Evolutionary conservation across 2,797 vertebrate species (phyloP), one percentile per base, ranked within the genome.

Genomic region (Neosilurus mollespiculum): DNA sequence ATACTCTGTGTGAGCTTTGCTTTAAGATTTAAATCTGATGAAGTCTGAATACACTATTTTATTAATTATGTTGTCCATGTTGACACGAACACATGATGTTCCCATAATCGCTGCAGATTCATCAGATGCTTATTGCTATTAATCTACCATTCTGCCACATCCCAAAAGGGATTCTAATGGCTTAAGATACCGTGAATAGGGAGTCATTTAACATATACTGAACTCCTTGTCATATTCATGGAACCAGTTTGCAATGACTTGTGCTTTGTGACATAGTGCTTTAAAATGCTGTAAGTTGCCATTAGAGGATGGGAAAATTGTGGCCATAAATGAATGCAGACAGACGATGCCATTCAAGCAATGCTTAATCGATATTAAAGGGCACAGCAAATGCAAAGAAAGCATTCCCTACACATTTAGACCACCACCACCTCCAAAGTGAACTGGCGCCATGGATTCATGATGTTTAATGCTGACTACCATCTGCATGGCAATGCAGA

Each of bases 1-100:
- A n/a, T 34, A 34, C 15, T 65, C 22, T 56, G 51, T 62, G 22
- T 73, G 34, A 3, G 54, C 73, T 51, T 34, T 54, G 5, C 49
- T 62, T 14, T 78, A n/a, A 78, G 58, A 56, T 72, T 75, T 58
- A 65, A 56, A 49, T 72, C 24, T 59, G 18, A 37, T 77, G 73
- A 37, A 61, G 54, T 58, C 72, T 34, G 10, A 37, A 58, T 76
- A 59, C 18, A 37, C 3, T 73, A 9, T 26, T 75, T 56, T 76
- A 59, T 59, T 76, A 16, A 76, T 76, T 59, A 37, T 37, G 54
- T 24, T 71, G 1, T 15, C 22, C 11, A 14, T 51, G 11, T 83
- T 66, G 37, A 69, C 16, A 22, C 30, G 54, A 77, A 26, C 22
- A 20, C 10, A 15, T 15, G 8, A 43, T 43, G 43, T 43, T 71